phyloP scores from a whole-genome alignment of 2,888 invertebrate species.

The Drosophila neonasuta region DNA sequence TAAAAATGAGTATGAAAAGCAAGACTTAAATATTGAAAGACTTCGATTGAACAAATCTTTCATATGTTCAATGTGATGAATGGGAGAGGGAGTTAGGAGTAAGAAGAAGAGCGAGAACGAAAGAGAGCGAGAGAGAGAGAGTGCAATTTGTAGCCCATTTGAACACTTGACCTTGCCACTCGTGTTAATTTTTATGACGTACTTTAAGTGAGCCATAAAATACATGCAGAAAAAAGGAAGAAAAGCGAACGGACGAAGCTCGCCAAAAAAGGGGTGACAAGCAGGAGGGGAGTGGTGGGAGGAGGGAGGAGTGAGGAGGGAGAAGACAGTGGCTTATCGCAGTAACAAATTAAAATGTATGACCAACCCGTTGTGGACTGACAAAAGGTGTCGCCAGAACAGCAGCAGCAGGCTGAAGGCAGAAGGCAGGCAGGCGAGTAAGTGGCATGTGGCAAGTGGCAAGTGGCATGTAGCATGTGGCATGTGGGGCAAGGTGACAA shows the following conservation, averaged over 20 bases:
- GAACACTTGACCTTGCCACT: constrained; percentile 42
- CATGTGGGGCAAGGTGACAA: constrained; percentile 54
- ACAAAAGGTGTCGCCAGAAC: constrained; percentile 24
- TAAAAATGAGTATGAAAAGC: too few relatives aligned
- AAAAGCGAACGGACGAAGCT: constrained; percentile 3
- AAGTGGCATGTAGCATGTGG: constrained; percentile 2
- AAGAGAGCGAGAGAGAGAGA: constrained; percentile 1
- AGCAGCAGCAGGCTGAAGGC: not conserved
- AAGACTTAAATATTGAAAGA: too few relatives aligned
- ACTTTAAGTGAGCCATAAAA: constrained; percentile 70
- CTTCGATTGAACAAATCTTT: not conserved
- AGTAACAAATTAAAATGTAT: constrained; percentile 71
- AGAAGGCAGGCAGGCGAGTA: not conserved
- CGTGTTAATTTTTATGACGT: constrained; percentile 73
- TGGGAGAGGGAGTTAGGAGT: not conserved
- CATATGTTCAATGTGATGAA: not conserved
- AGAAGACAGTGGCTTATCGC: constrained; percentile 34
- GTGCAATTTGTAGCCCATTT: constrained; percentile 47
- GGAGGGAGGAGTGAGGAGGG: not conserved
- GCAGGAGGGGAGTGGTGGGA: not conserved
- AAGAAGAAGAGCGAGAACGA: not conserved
- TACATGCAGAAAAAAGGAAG: constrained; percentile 14
- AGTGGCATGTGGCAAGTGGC: not conserved
- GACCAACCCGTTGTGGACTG: constrained; percentile 41
- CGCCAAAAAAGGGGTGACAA: not conserved